These are phyloP conservation scores for Urocitellus parryii DNA, from an alignment of 2,113 vertebrate species.

Conservation along the genomic window DNA sequence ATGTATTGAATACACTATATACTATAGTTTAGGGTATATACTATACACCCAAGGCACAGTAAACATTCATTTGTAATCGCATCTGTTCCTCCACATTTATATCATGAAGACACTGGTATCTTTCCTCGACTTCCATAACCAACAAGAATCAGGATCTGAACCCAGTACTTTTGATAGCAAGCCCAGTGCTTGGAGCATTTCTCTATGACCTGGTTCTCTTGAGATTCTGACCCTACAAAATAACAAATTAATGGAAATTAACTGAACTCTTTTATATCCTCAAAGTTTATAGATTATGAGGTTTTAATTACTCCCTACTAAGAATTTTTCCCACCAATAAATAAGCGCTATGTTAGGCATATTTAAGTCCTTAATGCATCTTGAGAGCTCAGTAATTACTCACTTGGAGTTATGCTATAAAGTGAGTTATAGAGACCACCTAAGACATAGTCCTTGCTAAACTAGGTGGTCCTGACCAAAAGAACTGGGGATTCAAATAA, in stretches of 20 bases:
- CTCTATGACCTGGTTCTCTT: neutral
- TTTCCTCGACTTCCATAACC: neutral
- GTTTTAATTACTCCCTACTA: neutral
- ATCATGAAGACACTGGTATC: neutral
- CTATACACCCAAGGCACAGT: neutral
- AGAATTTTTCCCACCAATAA: constrained; percentile 1
- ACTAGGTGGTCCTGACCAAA: neutral
- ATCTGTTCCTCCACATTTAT: neutral
- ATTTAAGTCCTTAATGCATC: neutral
- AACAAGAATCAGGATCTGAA: neutral
- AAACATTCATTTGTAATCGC: neutral
- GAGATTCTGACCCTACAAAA: neutral
- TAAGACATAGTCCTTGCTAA: neutral
- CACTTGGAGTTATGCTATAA: neutral
- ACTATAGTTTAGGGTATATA: too few relatives aligned
- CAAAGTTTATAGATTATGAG: neutral
- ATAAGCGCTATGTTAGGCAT: neutral
- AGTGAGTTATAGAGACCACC: neutral
- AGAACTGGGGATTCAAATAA: neutral
- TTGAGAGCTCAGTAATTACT: neutral
- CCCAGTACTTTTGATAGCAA: neutral
- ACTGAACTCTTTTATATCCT: neutral
- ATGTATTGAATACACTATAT: too few relatives aligned
- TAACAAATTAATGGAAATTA: neutral
- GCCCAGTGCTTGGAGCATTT: neutral